phyloP scores from a whole-genome alignment of 2,888 invertebrate genomes.

The Iselma pallidipennis region DNA sequence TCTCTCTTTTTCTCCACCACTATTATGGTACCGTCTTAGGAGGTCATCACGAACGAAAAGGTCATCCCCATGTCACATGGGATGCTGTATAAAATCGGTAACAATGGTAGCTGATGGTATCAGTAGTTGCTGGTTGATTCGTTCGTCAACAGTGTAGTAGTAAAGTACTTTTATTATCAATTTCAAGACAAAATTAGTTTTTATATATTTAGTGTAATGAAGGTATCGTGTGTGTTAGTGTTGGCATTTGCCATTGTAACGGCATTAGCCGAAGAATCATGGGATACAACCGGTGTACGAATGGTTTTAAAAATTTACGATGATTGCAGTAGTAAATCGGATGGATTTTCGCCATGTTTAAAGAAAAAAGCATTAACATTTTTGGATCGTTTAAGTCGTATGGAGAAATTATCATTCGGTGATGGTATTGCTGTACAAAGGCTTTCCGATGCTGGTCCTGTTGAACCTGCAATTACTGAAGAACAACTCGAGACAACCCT shows the following conservation, averaged over 20 bases:
- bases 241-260: slow-evolving; percentile 41
- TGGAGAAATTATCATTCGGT: slow-evolving; percentile 65
- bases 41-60: slow-evolving; percentile 51
- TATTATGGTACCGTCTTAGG: slow-evolving; percentile 44
- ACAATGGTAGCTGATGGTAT: slow-evolving; percentile 44
- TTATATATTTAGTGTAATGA: slow-evolving; percentile 34
- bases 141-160: slow-evolving; percentile 38
- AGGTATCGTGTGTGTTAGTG: slow-evolving; percentile 50
- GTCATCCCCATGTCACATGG: slow-evolving; percentile 46
- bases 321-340: slow-evolving; percentile 72
- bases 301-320: slow-evolving; percentile 74
- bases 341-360: slow-evolving; percentile 73
- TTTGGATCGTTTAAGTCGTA: slow-evolving; percentile 73
- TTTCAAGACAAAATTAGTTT: neutral
- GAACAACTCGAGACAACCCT: slow-evolving; percentile 71
- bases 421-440: slow-evolving; percentile 72
- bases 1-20: slow-evolving; percentile 27
- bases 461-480: slow-evolving; percentile 60
- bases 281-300: slow-evolving; percentile 65
- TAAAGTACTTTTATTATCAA: no score
- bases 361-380: slow-evolving; percentile 82
- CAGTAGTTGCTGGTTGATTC: slow-evolving; percentile 44
- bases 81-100: slow-evolving; percentile 51
- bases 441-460: slow-evolving; percentile 50
- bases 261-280: slow-evolving; percentile 44